Conservation (phyloP, 2,888 invertebrate genomes). For the Drosophila testacea region DNA sequence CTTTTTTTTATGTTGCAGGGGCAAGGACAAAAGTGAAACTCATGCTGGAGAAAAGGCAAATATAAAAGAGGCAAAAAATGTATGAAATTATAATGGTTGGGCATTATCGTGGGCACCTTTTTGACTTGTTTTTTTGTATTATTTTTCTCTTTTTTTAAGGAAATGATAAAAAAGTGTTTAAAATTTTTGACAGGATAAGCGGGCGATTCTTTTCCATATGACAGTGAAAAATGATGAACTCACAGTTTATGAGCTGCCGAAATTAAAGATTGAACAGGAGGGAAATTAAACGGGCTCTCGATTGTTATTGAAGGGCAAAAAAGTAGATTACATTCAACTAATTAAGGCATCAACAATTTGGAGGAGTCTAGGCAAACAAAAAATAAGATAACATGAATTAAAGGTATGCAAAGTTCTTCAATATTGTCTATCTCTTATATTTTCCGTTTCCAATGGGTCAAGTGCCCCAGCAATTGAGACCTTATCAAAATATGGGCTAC, state of each 20-base stretch:
- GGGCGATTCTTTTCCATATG: slow-evolving; percentile 51
- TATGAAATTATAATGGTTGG: slow-evolving; percentile 68
- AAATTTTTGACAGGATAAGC: slow-evolving; percentile 73
- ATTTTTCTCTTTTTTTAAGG: slow-evolving; percentile 3
- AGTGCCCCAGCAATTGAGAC: slow-evolving; percentile 21
- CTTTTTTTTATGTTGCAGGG: slow-evolving; percentile 38
- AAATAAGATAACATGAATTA: neutral
- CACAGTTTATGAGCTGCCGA: slow-evolving; percentile 19
- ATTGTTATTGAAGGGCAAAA: slow-evolving; percentile 32
- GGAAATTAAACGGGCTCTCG: slow-evolving; percentile 38
- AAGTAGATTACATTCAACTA: neutral
- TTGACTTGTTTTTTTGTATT: slow-evolving; percentile 25
- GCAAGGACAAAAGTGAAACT: slow-evolving; percentile 63
- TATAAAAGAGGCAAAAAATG: slow-evolving; percentile 35
- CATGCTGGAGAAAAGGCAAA: slow-evolving; percentile 46
- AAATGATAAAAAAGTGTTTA: slow-evolving; percentile 66
- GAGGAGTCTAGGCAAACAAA: neutral
- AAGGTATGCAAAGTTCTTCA: neutral
- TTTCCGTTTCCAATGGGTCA: slow-evolving; percentile 27
- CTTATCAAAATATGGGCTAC: slow-evolving; percentile 64
- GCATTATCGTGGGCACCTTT: slow-evolving; percentile 64
- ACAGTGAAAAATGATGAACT: slow-evolving; percentile 70
- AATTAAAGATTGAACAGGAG: slow-evolving; percentile 15
- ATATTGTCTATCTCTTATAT: neutral
- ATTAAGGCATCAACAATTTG: slow-evolving; percentile 1